These are phyloP conservation scores for Hydrotaea cyrtoneurina DNA, from an alignment of 2,888 invertebrate genomes.

Conservation along the genomic window DNA sequence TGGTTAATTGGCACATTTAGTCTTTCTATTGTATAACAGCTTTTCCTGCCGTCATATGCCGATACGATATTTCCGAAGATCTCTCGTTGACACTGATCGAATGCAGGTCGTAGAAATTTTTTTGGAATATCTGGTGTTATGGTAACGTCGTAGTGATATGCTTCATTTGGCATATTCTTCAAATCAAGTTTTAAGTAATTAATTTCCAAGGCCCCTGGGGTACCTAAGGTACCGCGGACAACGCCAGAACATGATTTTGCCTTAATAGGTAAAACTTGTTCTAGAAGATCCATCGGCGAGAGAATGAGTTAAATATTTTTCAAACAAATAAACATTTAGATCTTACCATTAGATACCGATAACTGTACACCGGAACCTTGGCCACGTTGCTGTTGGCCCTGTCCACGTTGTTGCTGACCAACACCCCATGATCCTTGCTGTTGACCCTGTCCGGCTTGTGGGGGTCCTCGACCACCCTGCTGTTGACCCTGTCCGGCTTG, in stretches of 20 bases:
- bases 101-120: conserved; percentile 83
- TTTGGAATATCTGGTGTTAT: conserved; percentile 87
- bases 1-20: conserved; percentile 65
- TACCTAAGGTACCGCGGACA: conserved; percentile 79
- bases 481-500: conserved; percentile 43
- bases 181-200: conserved; percentile 86
- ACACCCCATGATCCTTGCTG: conserved; percentile 27
- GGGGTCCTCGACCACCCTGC: conserved; percentile 48
- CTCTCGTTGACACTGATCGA: conserved; percentile 77
- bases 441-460: conserved; percentile 18
- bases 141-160: conserved; percentile 91
- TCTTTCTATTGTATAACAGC: conserved; percentile 82
- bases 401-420: background rate
- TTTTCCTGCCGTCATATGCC: conserved; percentile 89
- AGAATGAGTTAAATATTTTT: background rate
- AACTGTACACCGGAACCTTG: background rate
- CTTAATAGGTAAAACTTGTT: conserved; percentile 35
- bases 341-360: background rate
- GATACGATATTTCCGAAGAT: conserved; percentile 81
- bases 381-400: conserved; percentile 27
- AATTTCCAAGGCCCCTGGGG: conserved; percentile 81
- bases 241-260: conserved; percentile 65
- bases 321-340: conserved; percentile 13
- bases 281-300: conserved; percentile 8
- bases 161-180: conserved; percentile 79